Conservation (phyloP, 2,113 vertebrate species). For the Scortum barcoo region DNA sequence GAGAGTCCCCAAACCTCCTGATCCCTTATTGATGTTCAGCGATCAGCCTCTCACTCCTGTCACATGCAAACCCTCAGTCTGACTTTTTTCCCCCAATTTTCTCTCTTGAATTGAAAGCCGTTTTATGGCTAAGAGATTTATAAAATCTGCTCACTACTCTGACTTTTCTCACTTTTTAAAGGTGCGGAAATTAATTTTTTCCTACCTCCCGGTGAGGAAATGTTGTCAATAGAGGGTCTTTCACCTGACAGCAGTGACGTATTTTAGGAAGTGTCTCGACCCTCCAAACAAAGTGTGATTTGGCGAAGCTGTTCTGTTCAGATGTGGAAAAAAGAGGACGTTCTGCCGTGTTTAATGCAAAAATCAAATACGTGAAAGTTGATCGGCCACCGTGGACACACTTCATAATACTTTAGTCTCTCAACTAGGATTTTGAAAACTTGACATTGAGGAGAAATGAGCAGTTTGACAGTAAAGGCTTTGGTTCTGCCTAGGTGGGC, state of each 20-base stretch:
- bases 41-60: slow-evolving; percentile 8
- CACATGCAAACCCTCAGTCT: neutral
- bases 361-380: slow-evolving; percentile 40
- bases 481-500: slow-evolving; percentile 68
- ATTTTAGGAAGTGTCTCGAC: neutral
- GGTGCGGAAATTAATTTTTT: neutral
- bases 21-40: neutral
- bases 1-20: slow-evolving; percentile 17
- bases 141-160: neutral
- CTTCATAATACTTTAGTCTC: slow-evolving; percentile 43
- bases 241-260: slow-evolving; percentile 19
- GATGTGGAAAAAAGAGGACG: slow-evolving; percentile 4
- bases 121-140: neutral
- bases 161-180: neutral
- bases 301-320: slow-evolving; percentile 37
- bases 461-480: slow-evolving; percentile 47
- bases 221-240: neutral
- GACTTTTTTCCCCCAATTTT: slow-evolving; percentile 4
- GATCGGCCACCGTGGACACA: slow-evolving; percentile 15
- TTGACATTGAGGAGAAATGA: slow-evolving; percentile 30
- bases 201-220: neutral
- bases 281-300: slow-evolving; percentile 51
- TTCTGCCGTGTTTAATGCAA: slow-evolving; percentile 52
- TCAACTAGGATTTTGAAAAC: slow-evolving; percentile 52
- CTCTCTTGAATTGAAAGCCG: slow-evolving; percentile 37